These are phyloP conservation scores for Acrocera orbiculus DNA, from an alignment of 2,888 invertebrate genomes.

Conservation along the genomic window DNA sequence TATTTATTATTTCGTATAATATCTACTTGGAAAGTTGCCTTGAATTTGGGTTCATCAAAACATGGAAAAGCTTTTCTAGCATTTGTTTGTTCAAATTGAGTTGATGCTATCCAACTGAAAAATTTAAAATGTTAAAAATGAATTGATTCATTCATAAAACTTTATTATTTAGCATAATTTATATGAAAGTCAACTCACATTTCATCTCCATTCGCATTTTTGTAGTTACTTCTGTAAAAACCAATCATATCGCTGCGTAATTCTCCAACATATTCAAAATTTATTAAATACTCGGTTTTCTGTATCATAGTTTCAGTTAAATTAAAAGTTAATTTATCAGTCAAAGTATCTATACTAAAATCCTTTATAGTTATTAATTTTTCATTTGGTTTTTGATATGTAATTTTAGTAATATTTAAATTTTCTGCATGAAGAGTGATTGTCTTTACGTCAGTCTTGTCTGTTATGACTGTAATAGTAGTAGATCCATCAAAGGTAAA, in stretches of 20 bases:
- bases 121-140: not conserved
- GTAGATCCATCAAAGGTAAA: slow-evolving; percentile 28
- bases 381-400: too few species aligned
- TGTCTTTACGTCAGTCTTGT: slow-evolving; percentile 24
- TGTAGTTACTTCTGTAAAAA: slow-evolving; percentile 33
- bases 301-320: slow-evolving; percentile 20
- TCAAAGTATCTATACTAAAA: slow-evolving; percentile 19
- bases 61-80: slow-evolving; percentile 51
- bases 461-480: slow-evolving; percentile 33
- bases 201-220: slow-evolving; percentile 21
- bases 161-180: not conserved
- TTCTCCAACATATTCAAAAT: slow-evolving; percentile 34
- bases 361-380: slow-evolving; percentile 11
- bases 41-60: slow-evolving; percentile 50
- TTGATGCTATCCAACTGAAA: slow-evolving; percentile 32
- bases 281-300: slow-evolving; percentile 29
- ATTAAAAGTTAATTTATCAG: slow-evolving; percentile 31
- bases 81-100: slow-evolving; percentile 43
- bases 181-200: not conserved
- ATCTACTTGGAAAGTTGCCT: slow-evolving; percentile 45
- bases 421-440: slow-evolving; percentile 37
- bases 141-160: not conserved
- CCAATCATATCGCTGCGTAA: slow-evolving; percentile 37
- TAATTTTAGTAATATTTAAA: slow-evolving; percentile 16
- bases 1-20: slow-evolving; percentile 35